Evolutionary conservation across 2,113 vertebrate species (phyloP).

Genomic region (Ophiodon elongatus): DNA sequence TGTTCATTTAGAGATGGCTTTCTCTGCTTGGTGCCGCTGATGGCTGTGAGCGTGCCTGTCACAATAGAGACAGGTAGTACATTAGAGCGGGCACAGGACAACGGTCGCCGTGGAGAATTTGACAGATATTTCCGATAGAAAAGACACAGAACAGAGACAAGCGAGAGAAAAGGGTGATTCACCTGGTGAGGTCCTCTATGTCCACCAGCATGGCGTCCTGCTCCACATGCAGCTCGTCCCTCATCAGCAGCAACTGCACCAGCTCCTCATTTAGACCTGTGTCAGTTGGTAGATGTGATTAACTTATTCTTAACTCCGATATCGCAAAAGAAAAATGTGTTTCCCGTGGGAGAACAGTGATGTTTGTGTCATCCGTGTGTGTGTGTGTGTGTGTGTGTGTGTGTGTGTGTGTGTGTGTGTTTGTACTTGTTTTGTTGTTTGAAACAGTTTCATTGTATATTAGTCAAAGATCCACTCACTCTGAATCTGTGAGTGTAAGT

Average conservation of each 20-base stretch:
- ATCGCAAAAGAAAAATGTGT: background rate
- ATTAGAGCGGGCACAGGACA: background rate
- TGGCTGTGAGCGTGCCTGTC: conserved; percentile 94
- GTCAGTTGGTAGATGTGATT: background rate
- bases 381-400: background rate
- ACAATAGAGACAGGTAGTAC: conserved; percentile 9
- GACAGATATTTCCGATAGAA: too few relatives aligned
- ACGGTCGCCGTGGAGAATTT: background rate
- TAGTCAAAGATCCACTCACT: conserved; percentile 85
- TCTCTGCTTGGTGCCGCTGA: conserved; percentile 94
- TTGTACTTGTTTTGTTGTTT: background rate
- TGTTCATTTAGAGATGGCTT: conserved; percentile 89
- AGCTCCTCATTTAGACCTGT: conserved; percentile 97
- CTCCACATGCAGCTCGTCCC: conserved; percentile 97
- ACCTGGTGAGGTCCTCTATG: conserved; percentile 98
- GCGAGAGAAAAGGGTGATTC: background rate
- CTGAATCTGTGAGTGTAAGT: conserved; percentile 98
- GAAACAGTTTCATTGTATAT: too few relatives aligned
- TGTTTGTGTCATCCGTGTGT: background rate
- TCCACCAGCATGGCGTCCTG: conserved; percentile 99
- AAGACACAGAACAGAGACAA: background rate
- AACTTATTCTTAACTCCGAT: background rate
- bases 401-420: background rate
- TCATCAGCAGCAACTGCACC: conserved; percentile 94
- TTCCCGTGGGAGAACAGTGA: background rate